Evolutionary conservation across 2,888 invertebrate species (phyloP).

Genomic region (Tenthredo scrophulariae): DNA sequence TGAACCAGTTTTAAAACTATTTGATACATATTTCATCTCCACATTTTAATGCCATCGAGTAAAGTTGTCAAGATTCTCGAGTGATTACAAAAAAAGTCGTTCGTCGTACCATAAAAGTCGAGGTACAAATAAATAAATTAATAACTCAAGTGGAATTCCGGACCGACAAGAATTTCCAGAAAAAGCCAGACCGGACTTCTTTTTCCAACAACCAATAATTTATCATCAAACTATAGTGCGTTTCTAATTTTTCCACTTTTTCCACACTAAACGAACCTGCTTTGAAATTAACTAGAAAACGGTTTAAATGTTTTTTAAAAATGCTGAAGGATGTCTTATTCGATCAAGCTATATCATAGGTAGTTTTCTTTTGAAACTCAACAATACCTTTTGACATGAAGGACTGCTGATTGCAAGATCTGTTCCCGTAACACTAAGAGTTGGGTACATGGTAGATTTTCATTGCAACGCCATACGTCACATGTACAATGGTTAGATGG

Average conservation of each 20-base stretch:
- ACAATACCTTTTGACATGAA: not conserved
- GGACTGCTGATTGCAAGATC: conserved; percentile 4
- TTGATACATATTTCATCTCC: conserved; percentile 57
- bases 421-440: not conserved
- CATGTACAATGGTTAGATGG: conserved; percentile 31
- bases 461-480: conserved; percentile 2
- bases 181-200: conserved; percentile 40
- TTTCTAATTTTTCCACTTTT: conserved; percentile 50
- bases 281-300: conserved; percentile 37
- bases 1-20: conserved; percentile 57
- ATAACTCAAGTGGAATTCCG: conserved; percentile 62
- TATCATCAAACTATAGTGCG: conserved; percentile 48
- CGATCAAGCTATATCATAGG: not conserved
- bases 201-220: conserved; percentile 42
- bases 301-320: conserved; percentile 8
- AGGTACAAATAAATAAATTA: conserved; percentile 65
- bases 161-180: conserved; percentile 40
- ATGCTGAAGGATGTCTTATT: conserved; percentile 21
- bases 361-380: not conserved
- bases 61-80: conserved; percentile 51
- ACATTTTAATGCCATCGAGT: conserved; percentile 48
- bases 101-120: conserved; percentile 57
- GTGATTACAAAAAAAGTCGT: conserved; percentile 59
- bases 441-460: not conserved
- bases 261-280: conserved; percentile 6